Evolutionary conservation across 1,140 invertebrate species (phyloP), one percentile per base, ranked within the genome.

Genomic region (Trissolcus basalis): DNA sequence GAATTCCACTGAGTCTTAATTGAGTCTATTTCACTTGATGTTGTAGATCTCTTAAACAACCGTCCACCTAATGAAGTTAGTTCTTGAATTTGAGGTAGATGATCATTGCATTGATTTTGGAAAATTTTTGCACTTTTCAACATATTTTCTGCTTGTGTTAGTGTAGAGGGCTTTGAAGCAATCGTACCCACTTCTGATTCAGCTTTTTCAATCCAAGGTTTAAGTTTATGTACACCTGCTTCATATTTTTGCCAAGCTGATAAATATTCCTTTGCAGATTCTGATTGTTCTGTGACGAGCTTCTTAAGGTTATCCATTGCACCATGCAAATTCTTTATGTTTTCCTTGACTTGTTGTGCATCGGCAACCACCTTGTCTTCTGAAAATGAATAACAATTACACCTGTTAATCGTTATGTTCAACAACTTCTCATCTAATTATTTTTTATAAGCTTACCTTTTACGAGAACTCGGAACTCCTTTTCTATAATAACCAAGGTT

Each of bases 181-280:
- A 91, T 91, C 55, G 92, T 59, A 13, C 82, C 91, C 32, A 94
- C 89, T 85, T 93, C 93, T 9, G 93, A 88, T 89, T 97, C 96
- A 15, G 94, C 94, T 82, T 95, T 90, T 81, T 96, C 94, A 58
- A 98, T 91, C 93, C 96, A 97, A 1, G 96, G 96, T 83, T 94
- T 94, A 19, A 98, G 90, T 85, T 95, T 91, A 56, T 94, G 90
- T 19, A 96, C 89, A 72, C 91, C 91, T 41, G 91, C 89, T 87
- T 97, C 94, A 85, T 96, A 97, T 78, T 93, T 92, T 80, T 96
- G 92, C 95, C 95, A 97, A 47, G 93, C 93, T 15, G 92, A 90
- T 16, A 96, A 89, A 84, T 97, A 95, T 81, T 93, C 90, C 60
- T 92, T 90, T 1, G 95, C 92, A 0, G 91, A 89, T 78, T 93